Evolutionary conservation across 2,888 invertebrate genomes (phyloP), one percentile per base, ranked within the genome.

Genomic region (Cantharis lateralis): DNA sequence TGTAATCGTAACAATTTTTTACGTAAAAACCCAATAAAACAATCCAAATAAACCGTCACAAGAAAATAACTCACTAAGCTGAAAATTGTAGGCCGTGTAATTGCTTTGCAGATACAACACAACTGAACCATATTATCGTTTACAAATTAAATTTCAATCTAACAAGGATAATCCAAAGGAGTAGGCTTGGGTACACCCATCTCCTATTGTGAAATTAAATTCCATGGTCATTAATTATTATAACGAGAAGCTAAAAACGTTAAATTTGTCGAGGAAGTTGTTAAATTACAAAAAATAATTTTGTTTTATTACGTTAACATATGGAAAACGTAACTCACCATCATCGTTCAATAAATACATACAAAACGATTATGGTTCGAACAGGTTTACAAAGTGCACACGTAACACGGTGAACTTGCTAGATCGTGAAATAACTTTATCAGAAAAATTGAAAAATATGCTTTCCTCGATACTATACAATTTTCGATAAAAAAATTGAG

Each of bases 401-500:
- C 72, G 71, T 72, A 71, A 48, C 71, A 62, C 68, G 32, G 63
- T 71, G 63, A 71, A 76, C 70, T 72, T 64, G 66, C 64, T 28
- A 18, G 66, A 70, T 75, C 83, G 77, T 83, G 83, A 83, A 82
- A 81, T 79, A 80, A 74, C 82, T 82, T n/a, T n/a, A 48, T 48
- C 48, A 48, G n/a, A 48, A 48, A 48, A 48, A 48, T 48, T n/a
- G 48, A 48, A n/a, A 48, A 48, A 48, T n/a, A 48, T 48, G n/a
- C 48, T 48, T 48, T 48, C 7, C 48, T n/a, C 48, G 48, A 48
- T 48, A 48, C 48, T 9, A n/a, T n/a, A 48, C 48, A n/a, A 48
- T 48, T n/a, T 48, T 5, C 1, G n/a, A 48, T 48, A 48, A 48
- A 48, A 18, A 48, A 48, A 48, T 48, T 48, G 48, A 48, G 7